Conservation (phyloP, 2,113 vertebrate species). For the Balaeniceps rex region DNA sequence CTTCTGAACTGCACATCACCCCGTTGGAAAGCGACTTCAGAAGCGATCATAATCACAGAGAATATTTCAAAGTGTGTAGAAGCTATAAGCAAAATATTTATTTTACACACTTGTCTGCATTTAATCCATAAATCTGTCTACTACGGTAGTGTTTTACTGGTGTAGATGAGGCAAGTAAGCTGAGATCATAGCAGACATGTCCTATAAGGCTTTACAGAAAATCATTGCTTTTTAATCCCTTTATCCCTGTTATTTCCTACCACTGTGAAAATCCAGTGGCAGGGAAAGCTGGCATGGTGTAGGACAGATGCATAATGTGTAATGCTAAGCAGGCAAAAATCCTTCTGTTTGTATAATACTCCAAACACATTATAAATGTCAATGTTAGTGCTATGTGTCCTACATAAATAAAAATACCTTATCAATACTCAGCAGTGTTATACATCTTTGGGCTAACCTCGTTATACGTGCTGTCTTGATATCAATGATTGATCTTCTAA, state of each 20-base stretch:
- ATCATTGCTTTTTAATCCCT: conserved; percentile 65
- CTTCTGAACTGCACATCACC: conserved; percentile 33
- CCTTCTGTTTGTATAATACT: conserved; percentile 25
- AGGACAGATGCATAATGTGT: conserved; percentile 23
- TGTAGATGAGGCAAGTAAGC: conserved; percentile 33
- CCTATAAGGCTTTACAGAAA: conserved; percentile 53
- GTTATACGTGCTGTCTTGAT: neutral
- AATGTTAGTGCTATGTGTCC: neutral
- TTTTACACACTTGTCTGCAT: conserved; percentile 48
- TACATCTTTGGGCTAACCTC: neutral
- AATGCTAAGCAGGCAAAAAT: conserved; percentile 40
- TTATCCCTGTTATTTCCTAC: conserved; percentile 55
- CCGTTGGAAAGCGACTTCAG: neutral
- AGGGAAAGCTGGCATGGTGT: conserved; percentile 19
- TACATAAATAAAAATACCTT: conserved; percentile 11
- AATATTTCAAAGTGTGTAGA: neutral
- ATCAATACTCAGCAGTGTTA: neutral
- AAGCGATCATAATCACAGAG: neutral
- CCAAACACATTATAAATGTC: conserved; percentile 27
- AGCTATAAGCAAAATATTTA: conserved; percentile 30
- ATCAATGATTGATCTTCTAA: neutral
- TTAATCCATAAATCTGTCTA: conserved; percentile 32
- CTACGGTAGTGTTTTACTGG: neutral
- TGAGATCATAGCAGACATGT: conserved; percentile 57
- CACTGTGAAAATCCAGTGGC: conserved; percentile 36